Evolutionary conservation across 1,140 invertebrate genomes (phyloP), one percentile per base, ranked within the genome.

Genomic region (Achatina immaculata): DNA sequence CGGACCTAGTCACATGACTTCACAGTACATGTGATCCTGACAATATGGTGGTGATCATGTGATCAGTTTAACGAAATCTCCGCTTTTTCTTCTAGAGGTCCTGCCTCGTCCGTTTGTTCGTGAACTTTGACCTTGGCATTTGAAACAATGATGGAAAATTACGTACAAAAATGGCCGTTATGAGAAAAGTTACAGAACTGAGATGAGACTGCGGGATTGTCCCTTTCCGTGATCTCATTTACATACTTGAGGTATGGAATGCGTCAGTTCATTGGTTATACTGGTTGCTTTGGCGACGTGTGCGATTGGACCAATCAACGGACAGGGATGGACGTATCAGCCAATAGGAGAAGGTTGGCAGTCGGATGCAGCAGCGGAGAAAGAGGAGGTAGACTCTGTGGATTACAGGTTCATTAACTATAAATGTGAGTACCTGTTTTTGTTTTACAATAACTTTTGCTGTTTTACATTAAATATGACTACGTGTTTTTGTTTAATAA

Each of bases 301-400:
- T n/a, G 28, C 36, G 11, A 43, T 43, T 36, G 1, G 65, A 69
- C 65, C 40, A 68, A 68, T 68, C 76, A 45, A 21, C 9, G 58
- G 62, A 1, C 76, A 78, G 42, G 76, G 58, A 45, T 78, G 76
- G 76, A 78, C 24, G 16, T 78, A 68, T 34, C 76, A 68, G 43
- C 62, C 76, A 78, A 78, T 78, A 36, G 76, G 76, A 78, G 62
- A 78, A 11, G 76, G 76, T 24, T 78, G 58, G 58, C 76, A 78
- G 34, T 31, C 76, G 43, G 76, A 78, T 28, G 76, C 9, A 0
- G 0, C 38, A 4, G 31, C 4, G 42, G 42, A 78, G 40, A 65
- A 78, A 2, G 76, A 68, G 43, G 65, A 68, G n/a, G 28, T 16
- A 16, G n/a, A n/a, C n/a, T 36, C 48, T 34, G 7, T 43, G 36